phyloP scores from a whole-genome alignment of 2,888 invertebrate genomes.

The Chrysolina haemoptera region DNA sequence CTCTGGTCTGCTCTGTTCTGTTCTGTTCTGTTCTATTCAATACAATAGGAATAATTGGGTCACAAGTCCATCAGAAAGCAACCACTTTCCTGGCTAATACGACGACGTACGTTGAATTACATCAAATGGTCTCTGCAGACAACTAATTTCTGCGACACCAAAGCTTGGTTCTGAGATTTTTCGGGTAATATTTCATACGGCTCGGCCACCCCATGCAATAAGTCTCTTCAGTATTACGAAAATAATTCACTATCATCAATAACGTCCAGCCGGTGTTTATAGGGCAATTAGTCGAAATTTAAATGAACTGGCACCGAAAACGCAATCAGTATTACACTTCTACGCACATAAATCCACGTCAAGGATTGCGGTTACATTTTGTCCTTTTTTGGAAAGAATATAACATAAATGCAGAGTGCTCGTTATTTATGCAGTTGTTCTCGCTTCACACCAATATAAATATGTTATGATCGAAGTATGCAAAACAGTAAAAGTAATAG shows the following conservation, averaged over 20 bases:
- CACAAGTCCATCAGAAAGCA: no score
- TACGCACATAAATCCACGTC: conserved; percentile 5
- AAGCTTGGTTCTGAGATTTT: background rate
- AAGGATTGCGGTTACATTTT: conserved; percentile 2
- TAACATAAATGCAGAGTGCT: conserved; percentile 5
- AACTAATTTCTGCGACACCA: no score
- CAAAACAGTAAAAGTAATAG: conserved; percentile 5
- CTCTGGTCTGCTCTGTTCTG: no score
- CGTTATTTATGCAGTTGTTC: conserved; percentile 10
- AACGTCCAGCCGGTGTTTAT: conserved; percentile 16
- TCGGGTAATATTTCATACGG: background rate
- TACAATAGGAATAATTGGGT: no score
- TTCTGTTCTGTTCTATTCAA: no score
- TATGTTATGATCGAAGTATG: conserved; percentile 5
- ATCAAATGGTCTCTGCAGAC: no score
- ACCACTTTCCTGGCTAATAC: no score
- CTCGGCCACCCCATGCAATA: background rate
- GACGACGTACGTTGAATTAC: no score
- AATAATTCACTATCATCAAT: conserved; percentile 10
- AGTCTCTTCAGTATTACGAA: background rate
- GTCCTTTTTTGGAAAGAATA: conserved; percentile 1
- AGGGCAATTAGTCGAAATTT: conserved; percentile 28
- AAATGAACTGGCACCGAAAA: conserved; percentile 24
- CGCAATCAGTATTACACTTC: conserved; percentile 12
- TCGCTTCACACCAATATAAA: background rate